Conservation (phyloP, 1,140 invertebrate species). For the Pogonus chalceus region DNA sequence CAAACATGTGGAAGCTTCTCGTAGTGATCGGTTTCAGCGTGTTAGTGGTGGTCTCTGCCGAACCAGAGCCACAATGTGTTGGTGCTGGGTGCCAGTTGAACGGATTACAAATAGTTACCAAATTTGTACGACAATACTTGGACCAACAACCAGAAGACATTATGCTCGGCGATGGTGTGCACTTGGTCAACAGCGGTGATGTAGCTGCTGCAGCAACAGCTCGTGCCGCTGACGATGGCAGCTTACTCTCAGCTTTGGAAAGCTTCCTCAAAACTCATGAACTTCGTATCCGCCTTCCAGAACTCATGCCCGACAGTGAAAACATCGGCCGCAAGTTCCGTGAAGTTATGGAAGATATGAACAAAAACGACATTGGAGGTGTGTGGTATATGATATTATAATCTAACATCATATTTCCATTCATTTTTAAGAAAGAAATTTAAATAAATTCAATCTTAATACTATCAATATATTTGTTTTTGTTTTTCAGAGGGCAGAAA, state of each 20-base stretch:
- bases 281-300: conserved; percentile 55
- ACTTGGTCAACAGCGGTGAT: conserved; percentile 41
- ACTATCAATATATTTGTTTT: background rate
- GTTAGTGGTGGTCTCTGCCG: background rate
- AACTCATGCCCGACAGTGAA: conserved; percentile 40
- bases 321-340: conserved; percentile 30
- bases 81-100: conserved; percentile 12
- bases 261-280: conserved; percentile 59
- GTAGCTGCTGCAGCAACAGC: conserved; percentile 35
- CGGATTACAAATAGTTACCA: conserved; percentile 28
- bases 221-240: conserved; percentile 40
- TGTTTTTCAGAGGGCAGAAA: conserved; percentile 38
- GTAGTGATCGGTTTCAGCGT: conserved; percentile 18
- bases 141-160: conserved; percentile 34
- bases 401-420: too few relatives aligned
- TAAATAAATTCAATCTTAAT: too few relatives aligned
- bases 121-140: conserved; percentile 30
- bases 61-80: conserved; percentile 1
- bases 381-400: background rate
- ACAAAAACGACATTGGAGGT: background rate
- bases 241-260: conserved; percentile 44
- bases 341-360: conserved; percentile 24
- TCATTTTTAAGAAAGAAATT: too few relatives aligned
- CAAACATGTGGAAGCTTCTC: conserved; percentile 26
- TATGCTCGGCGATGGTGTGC: conserved; percentile 50